Evolutionary conservation across 2,888 invertebrate species (phyloP).

Genomic region (Clitarchus hookeri): DNA sequence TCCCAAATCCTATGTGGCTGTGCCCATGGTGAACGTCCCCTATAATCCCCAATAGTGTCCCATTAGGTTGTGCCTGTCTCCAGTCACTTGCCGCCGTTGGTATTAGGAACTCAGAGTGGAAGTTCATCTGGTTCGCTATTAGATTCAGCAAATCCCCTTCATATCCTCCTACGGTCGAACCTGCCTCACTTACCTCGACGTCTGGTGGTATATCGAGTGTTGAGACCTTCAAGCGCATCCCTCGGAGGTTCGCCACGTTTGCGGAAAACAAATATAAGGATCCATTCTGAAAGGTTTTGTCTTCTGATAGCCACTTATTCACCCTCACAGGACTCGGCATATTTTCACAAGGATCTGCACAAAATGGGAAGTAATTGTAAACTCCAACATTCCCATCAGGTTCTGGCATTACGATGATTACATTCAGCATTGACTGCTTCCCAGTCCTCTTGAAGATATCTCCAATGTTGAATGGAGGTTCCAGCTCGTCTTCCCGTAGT

Average conservation of each 20-base stretch:
- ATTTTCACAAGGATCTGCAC: not conserved
- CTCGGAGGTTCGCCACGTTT: not conserved
- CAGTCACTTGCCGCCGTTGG: not conserved
- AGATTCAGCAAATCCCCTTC: not conserved
- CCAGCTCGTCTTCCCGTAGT: not conserved
- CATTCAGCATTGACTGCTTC: not conserved
- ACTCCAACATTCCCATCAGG: not conserved
- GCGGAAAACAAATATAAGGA: not conserved
- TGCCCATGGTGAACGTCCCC: not conserved
- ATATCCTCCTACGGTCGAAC: not conserved
- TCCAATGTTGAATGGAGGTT: not conserved
- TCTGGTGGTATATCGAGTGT: not conserved
- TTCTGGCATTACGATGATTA: not conserved
- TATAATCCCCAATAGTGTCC: not conserved
- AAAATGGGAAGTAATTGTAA: not conserved
- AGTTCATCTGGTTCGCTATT: not conserved
- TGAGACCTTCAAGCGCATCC: not conserved
- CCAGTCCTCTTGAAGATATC: not conserved
- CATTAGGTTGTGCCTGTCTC: not conserved
- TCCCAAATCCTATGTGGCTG: not conserved
- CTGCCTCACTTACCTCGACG: not conserved
- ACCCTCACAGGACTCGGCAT: not conserved
- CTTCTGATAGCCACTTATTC: not conserved
- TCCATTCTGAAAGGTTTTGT: not conserved
- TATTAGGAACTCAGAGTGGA: not conserved